Base-by-base conservation (phyloP, 2,797 vertebrate species). In the Ceryle rudis region DNA sequence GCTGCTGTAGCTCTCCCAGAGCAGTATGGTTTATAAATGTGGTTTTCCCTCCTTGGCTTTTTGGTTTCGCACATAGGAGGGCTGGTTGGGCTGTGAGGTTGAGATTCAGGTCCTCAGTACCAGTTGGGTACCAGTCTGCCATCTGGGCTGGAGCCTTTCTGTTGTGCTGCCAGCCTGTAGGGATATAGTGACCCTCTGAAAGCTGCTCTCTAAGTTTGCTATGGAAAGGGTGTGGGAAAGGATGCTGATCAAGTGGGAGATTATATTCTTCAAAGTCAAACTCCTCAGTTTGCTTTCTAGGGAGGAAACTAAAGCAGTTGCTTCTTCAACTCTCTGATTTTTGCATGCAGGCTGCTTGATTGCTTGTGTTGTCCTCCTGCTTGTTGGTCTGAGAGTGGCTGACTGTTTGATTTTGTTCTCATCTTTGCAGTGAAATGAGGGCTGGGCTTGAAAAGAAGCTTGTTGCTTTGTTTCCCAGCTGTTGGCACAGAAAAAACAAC, bases 401-500 rank as follows among this genome's bases (percentile, higher is more conserved):
- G 72, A 60, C 62, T 90, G 85, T 73, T 96, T 67, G 66, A 84
- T 90, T 89, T 91, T 54, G 47, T 72, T 82, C 74, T 82, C 64
- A 90, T 89, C 71, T 89, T 77, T 85, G 69, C 67, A 69, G 44
- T 71, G 89, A 80, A 90, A 85, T 66, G 67, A 85, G 15, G 11
- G 22, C 75, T 77, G 23, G 33, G 22, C 67, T 58, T 83, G 26
- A 71, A 79, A 89, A 92, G 35, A 25, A 92, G 52, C 78, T 85
- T 49, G 65, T 79, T 57, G 73, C 33, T 20, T 49, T 37, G 47
- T 87, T 90, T 35, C 33, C 39, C 51, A 91, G 82, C 86, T 87
- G 22, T 71, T 77, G 29, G 29, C 55, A 44, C 37, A 39, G 35
- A 37, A 65, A 77, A 58, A 60, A 0, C 7, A 17, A 37, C 44